phyloP scores from a whole-genome alignment of 2,888 invertebrate genomes.

The Rhyacophila evoluta region DNA sequence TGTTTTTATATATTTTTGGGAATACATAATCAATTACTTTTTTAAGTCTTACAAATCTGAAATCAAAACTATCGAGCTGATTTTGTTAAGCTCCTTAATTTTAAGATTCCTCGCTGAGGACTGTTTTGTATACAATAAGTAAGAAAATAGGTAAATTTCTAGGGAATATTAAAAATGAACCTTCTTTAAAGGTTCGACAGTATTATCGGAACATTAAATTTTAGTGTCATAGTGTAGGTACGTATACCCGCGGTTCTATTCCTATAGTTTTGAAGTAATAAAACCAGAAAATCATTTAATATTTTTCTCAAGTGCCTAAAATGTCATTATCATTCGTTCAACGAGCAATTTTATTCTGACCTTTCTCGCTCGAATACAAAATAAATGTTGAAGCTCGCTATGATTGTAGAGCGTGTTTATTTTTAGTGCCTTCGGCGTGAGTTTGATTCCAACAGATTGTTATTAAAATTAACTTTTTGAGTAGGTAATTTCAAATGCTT shows the following conservation, averaged over 20 bases:
- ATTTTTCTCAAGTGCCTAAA: neutral
- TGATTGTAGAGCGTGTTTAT: neutral
- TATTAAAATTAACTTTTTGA: slow-evolving; percentile 7
- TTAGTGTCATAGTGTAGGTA: too few relatives aligned
- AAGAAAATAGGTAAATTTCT: too few relatives aligned
- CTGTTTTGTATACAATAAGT: too few relatives aligned
- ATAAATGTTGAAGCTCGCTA: neutral
- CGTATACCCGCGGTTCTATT: neutral
- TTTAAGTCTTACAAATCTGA: too few relatives aligned
- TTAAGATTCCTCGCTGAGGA: too few relatives aligned
- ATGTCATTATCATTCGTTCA: neutral
- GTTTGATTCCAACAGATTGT: neutral
- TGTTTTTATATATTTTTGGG: too few relatives aligned
- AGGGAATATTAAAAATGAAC: too few relatives aligned
- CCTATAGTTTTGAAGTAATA: neutral
- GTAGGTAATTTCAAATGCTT: neutral
- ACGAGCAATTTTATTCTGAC: neutral
- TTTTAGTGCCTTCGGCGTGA: neutral
- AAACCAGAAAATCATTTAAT: neutral
- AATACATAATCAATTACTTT: too few relatives aligned
- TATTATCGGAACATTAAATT: too few relatives aligned
- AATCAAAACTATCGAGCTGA: too few relatives aligned
- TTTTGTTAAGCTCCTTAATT: too few relatives aligned
- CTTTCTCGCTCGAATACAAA: slow-evolving; percentile 14
- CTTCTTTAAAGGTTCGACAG: too few relatives aligned